Evolutionary conservation across 2,888 invertebrate genomes (phyloP), one percentile per base, ranked within the genome.

Genomic region (Melinaea menophilus): DNA sequence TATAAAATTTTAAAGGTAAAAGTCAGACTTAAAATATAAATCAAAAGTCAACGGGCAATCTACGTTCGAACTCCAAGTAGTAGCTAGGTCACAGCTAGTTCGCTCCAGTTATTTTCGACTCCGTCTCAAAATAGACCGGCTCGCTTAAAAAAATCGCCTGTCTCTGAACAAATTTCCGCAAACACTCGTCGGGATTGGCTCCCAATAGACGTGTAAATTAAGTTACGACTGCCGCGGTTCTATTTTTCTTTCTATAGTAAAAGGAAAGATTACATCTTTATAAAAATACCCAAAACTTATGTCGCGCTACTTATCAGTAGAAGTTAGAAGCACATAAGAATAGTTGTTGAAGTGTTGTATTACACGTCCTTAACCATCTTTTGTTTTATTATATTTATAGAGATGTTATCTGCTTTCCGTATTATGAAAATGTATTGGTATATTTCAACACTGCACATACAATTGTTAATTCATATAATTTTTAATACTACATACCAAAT

Each of bases 131-230:
- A 75, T 73, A 73, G 73, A 31, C 73, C 73, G 67, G 64, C 75
- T 71, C 73, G 74, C 70, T 73, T 72, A 78, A 82, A 85, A 82
- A 85, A 86, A 82, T 75, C 73, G 76, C 78, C 80, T 79, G 80
- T 76, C 78, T 77, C 69, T 71, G 77, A 80, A 79, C 81, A 82
- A 82, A 81, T 84, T 80, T 81, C 77, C 76, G 76, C 80, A 78
- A 84, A 84, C 78, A 76, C 74, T 75, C 67, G 68, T 72, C 73
- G 65, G 79, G 79, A 84, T 84, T 81, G 81, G 78, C 75, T 77
- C 71, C 71, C 77, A 80, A 77, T 76, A 77, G 70, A 72, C 72
- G 74, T 78, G 77, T 78, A 85, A 86, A 86, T 85, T 85, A 83
- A 80, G 81, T 86, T 86, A 84, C 75, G 77, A 75, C 76, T 78